These are phyloP conservation scores for Heterotilapia buettikoferi DNA, from an alignment of 2,113 vertebrate species.

Conservation along the genomic window DNA sequence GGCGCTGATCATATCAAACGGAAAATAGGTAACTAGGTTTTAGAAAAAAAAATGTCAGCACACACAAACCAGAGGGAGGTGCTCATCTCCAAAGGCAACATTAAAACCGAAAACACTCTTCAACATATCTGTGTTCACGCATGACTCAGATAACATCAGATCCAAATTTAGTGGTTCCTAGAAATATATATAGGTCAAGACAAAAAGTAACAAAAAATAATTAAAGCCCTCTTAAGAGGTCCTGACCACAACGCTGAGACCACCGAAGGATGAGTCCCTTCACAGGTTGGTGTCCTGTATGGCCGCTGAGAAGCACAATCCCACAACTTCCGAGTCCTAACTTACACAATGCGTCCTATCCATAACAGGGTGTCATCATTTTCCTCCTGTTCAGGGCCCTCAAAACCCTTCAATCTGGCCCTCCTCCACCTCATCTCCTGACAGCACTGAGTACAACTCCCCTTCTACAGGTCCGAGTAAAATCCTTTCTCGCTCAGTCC, in stretches of 20 bases:
- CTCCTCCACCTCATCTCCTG: background rate
- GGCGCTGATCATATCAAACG: fast-evolving
- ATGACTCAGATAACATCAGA: background rate
- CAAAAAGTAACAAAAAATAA: background rate
- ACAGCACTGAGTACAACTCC: background rate
- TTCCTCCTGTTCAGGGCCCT: background rate
- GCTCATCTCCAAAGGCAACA: background rate
- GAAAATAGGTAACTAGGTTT: background rate
- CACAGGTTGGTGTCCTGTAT: background rate
- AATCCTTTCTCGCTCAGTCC: background rate
- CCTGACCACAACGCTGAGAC: background rate
- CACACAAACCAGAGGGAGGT: background rate
- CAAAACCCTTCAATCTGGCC: background rate
- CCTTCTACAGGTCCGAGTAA: background rate
- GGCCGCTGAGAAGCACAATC: background rate
- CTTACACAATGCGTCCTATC: background rate
- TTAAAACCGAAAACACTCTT: background rate
- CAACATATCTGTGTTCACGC: background rate
- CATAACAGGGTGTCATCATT: background rate
- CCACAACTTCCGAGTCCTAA: background rate
- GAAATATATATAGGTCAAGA: background rate
- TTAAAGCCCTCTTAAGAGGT: background rate
- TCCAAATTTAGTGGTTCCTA: background rate
- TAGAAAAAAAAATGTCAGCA: background rate
- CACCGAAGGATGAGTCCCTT: background rate